A percentile compares a stretch with the other conserved stretches of the same genome.
Conservation (phyloP, 1,140 invertebrate genomes). For the Drosophila dunni region DNA sequence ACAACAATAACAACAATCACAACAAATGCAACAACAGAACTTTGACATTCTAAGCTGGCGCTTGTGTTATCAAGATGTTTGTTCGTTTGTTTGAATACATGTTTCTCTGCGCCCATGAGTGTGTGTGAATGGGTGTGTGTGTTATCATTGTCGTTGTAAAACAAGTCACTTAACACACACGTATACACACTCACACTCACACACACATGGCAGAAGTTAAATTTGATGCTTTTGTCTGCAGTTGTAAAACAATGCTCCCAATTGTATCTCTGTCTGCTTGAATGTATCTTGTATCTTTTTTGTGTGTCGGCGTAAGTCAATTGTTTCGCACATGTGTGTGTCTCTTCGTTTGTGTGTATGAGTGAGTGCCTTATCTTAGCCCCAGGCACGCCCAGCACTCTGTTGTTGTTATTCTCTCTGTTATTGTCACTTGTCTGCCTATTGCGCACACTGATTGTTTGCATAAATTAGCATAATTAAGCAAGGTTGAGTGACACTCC, state of each 20-base stretch:
- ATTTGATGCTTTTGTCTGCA: conserved; percentile 77
- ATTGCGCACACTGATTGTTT: conserved; percentile 76
- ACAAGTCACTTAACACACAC: conserved; percentile 76
- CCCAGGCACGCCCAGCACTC: conserved; percentile 58
- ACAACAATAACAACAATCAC: conserved; percentile 15
- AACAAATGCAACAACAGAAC: conserved; percentile 33
- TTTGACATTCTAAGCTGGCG: conserved; percentile 42
- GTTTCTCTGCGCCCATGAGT: conserved; percentile 16
- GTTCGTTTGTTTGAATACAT: conserved; percentile 36
- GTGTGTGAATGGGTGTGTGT: conserved; percentile 44
- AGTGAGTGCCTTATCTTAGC: conserved; percentile 61
- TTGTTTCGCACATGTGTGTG: conserved; percentile 67
- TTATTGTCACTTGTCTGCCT: conserved; percentile 75
- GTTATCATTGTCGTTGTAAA: conserved; percentile 80
- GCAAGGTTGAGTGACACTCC: conserved; percentile 47
- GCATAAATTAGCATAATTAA: conserved; percentile 82
- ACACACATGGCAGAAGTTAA: conserved; percentile 61
- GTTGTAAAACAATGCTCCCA: conserved; percentile 76
- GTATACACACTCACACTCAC: conserved; percentile 15
- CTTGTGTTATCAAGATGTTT: conserved; percentile 65
- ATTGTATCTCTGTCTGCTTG: conserved; percentile 57
- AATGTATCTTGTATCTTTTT: conserved; percentile 72
- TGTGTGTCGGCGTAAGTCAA: conserved; percentile 68
- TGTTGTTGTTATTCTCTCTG: conserved; percentile 32
- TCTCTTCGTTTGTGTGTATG: conserved; percentile 23